Evolutionary conservation across 2,113 vertebrate genomes (phyloP).

Genomic region (Thunnus thynnus): DNA sequence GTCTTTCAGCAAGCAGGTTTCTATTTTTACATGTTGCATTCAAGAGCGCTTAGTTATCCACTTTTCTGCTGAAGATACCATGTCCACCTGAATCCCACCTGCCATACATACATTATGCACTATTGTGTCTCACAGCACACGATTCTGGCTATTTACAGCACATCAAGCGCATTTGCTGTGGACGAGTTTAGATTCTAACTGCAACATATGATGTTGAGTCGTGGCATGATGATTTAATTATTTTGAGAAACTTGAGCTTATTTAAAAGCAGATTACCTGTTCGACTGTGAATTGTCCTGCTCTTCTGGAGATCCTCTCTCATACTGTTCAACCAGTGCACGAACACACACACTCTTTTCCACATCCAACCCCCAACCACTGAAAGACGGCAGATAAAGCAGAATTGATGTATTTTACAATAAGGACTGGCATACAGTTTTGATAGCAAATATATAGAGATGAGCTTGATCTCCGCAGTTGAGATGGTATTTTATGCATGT

Average conservation of each 20-base stretch:
- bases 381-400: constrained; percentile 9
- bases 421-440: neutral
- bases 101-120: neutral
- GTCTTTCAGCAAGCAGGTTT: neutral
- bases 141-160: no score
- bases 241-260: neutral
- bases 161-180: neutral
- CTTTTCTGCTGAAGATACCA: neutral
- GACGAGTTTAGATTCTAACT: neutral
- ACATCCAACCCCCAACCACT: constrained; percentile 85
- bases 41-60: neutral
- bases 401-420: neutral
- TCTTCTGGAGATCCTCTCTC: constrained; percentile 85
- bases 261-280: constrained; percentile 83
- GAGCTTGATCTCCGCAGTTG: neutral
- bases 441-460: neutral
- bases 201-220: neutral
- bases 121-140: neutral
- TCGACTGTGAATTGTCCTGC: constrained; percentile 71
- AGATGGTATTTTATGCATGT: neutral
- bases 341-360: constrained; percentile 89
- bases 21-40: constrained; percentile 10
- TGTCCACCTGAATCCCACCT: neutral
- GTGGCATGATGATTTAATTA: neutral
- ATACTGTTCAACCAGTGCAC: constrained; percentile 94